Base-by-base conservation (phyloP, 2,888 invertebrate genomes). In the Petrolisthes manimaculis region DNA sequence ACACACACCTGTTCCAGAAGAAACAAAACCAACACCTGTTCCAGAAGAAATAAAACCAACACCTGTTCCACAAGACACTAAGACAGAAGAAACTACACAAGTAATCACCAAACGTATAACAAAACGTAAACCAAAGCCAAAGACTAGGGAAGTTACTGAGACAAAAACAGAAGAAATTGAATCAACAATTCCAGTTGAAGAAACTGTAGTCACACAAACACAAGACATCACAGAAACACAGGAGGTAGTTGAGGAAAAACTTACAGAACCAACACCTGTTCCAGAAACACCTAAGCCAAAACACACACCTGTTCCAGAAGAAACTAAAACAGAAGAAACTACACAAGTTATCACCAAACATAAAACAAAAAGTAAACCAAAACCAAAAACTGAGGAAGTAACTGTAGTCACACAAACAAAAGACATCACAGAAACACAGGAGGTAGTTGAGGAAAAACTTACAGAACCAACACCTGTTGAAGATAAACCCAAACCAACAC, bases 1-100 rank as follows among this genome's bases (percentile, higher is more conserved):
- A 21, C n/a, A 37, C 18, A 67, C 67, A 61, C 83, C 55, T 55
- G 67, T 12, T 56, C 55, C 75, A 77, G 37, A 54, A 2, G 37
- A 21, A 67, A 14, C 18, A 67, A 84, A 83, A 54, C 79, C 74
- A 18, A 86, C 83, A 89, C 86, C 83, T 37, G 9, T 55, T 75
- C 82, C 86, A 79, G 53, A 74, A 56, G 79, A 86, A 79, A 54
- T 54, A 79, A 61, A 1, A 67, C 37, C 56, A 14, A 37, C 67
- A 55, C 67, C 24, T 67, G 37, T n/a, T 21, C 9, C 24, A 4
- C 24, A 4, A 81, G 21, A 81, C 56, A 55, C 80, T 56, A 21
- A 12, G 6, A 24, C 4, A 74, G 21, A 37, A 74, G 74, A 74
- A 21, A 9, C 74, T 14, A 67, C 12, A 77, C 77, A 18, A 21